phyloP scores from a whole-genome alignment of 1,140 invertebrate species.

The Bombus breviceps region DNA sequence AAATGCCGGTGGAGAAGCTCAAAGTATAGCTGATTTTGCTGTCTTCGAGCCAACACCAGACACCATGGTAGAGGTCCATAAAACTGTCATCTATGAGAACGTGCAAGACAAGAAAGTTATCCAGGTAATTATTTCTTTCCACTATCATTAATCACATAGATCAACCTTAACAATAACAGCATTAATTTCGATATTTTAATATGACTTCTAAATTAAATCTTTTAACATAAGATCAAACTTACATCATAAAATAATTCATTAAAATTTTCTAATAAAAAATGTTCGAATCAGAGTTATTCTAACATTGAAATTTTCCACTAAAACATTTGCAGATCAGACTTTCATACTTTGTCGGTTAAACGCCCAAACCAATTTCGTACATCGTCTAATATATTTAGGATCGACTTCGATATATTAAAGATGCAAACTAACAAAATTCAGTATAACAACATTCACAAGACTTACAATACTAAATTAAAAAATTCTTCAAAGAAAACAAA shows the following conservation, averaged over 20 bases:
- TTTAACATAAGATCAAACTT: neutral
- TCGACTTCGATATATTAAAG: neutral
- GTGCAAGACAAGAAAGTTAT: constrained; percentile 77
- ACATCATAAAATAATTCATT: neutral
- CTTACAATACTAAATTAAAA: neutral
- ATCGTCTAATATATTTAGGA: neutral
- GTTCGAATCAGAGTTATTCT: neutral
- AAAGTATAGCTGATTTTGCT: constrained; percentile 90
- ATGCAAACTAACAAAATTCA: neutral
- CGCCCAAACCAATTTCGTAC: neutral
- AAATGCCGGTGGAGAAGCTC: constrained; percentile 89
- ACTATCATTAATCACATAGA: too few relatives aligned
- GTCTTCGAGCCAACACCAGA: constrained; percentile 88
- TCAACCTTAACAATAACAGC: neutral
- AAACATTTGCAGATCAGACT: too few relatives aligned
- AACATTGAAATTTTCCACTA: too few relatives aligned
- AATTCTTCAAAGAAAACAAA: neutral
- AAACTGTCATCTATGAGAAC: constrained; percentile 86
- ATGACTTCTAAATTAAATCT: neutral
- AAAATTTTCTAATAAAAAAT: neutral
- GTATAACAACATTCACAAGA: too few relatives aligned
- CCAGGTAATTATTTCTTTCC: constrained; percentile 70
- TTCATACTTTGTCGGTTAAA: too few relatives aligned
- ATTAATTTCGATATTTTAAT: neutral
- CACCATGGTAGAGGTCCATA: constrained; percentile 86